These are phyloP conservation scores for Aplidium turbinatum DNA, from an alignment of 23 tunicate species.

Conservation along the genomic window DNA sequence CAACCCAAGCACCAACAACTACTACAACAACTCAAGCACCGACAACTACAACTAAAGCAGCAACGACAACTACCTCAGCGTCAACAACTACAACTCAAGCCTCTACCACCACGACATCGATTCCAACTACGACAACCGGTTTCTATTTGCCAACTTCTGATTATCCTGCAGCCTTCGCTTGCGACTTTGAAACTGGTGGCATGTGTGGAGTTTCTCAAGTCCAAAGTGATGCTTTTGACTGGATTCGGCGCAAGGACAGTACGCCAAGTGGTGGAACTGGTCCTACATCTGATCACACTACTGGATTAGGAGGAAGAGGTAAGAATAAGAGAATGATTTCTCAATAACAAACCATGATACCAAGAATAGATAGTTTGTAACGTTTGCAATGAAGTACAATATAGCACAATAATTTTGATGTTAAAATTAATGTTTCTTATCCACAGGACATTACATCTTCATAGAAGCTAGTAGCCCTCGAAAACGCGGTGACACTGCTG, in stretches of 20 bases:
- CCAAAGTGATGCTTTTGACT: conserved; percentile 60
- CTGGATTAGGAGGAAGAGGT: conserved; percentile 28
- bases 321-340: too few species aligned
- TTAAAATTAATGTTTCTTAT: too few species aligned
- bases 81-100: conserved; percentile 39
- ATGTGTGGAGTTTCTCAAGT: conserved; percentile 62
- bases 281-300: conserved; percentile 72
- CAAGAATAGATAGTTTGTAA: too few species aligned
- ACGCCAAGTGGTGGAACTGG: conserved; percentile 80
- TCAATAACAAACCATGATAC: too few species aligned
- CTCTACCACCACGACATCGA: conserved; percentile 31
- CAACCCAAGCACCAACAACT: conserved; percentile 49
- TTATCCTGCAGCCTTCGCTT: conserved; percentile 61
- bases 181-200: conserved; percentile 58
- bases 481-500: conserved; percentile 34
- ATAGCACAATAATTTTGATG: too few species aligned
- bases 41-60: conserved; percentile 38
- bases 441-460: conserved; percentile 65
- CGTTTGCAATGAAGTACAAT: too few species aligned
- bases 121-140: conserved; percentile 24
- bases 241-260: conserved; percentile 43
- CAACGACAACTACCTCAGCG: conserved; percentile 50
- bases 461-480: conserved; percentile 79
- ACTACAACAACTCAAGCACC: conserved; percentile 41
- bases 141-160: not conserved